Evolutionary conservation across 2,113 vertebrate species (phyloP), one percentile per base, ranked within the genome.

Genomic region (Scomber colias): DNA sequence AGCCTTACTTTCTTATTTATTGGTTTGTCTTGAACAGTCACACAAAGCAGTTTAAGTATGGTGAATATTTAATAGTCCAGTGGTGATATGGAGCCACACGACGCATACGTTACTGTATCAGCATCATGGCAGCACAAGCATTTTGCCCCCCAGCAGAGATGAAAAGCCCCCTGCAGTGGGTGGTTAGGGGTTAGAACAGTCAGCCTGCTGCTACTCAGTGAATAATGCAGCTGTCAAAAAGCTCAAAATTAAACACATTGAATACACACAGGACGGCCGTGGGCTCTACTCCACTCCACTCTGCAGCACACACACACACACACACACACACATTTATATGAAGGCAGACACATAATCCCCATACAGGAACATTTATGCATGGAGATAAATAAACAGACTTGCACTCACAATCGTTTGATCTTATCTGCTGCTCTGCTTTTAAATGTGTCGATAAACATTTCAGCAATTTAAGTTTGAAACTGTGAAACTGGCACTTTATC

Each of bases 191-290:
- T 87, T 84, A 83, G 86, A 88, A 83, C 74, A 77, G 77, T 83
- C 83, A 60, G 75, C 75, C 79, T 77, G 51, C 82, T 80, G 78
- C 79, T 86, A 63, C 62, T 82, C 84, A 70, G 63, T 87, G 84
- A 87, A 87, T 82, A 80, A 85, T 89, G 84, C 82, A 80, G 82
- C 87, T 87, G 87, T 87, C 87, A 89, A 48, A 89, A 74, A 82
- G 56, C 87, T 85, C 64, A 82, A 80, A 82, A 82, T 87, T 85
- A 87, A 89, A 87, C 82, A 85, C 75, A 77, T 35, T 62, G 78
- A 82, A 82, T 61, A 61, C 81, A 81, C 71, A 54, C 78, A 82
- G 77, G 77, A 86, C 65, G 55, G 87, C 87, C 77, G n/a, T 35
- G 54, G 84, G 81, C 78, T 75, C 75, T 63, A 21, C 21, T 21